These are phyloP conservation scores for Pseudomugil tenellus DNA, from an alignment of 2,797 vertebrate species.

Conservation along the genomic window DNA sequence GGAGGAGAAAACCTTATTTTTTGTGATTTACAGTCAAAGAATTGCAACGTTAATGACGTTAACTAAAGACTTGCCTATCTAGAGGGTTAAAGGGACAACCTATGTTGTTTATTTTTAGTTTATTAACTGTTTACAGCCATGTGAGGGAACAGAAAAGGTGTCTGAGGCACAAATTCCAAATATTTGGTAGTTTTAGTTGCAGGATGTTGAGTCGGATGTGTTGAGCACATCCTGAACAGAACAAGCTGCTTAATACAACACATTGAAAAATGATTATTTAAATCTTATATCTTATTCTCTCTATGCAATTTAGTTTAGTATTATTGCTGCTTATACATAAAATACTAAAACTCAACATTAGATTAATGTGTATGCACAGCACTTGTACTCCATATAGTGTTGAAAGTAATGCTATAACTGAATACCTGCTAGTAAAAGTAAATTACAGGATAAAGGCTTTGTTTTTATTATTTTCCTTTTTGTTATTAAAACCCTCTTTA, in stretches of 20 bases:
- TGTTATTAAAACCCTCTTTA: slow-evolving; percentile 2
- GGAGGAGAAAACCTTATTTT: not conserved
- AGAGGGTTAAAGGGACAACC: slow-evolving; percentile 17
- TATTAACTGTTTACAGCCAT: slow-evolving; percentile 40
- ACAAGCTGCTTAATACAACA: slow-evolving; percentile 46
- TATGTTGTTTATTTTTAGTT: slow-evolving; percentile 10
- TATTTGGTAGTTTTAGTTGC: slow-evolving; percentile 30
- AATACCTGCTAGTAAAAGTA: slow-evolving; percentile 3
- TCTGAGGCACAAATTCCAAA: slow-evolving; percentile 36
- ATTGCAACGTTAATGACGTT: slow-evolving; percentile 14
- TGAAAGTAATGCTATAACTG: slow-evolving; percentile 11
- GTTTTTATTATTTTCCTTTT: not conserved
- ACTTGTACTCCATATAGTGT: slow-evolving; percentile 19
- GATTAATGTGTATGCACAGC: slow-evolving; percentile 8
- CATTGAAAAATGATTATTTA: slow-evolving; percentile 69
- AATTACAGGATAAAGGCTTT: not conserved
- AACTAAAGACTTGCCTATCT: slow-evolving; percentile 13
- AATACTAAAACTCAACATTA: slow-evolving; percentile 23
- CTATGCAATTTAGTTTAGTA: slow-evolving; percentile 54
- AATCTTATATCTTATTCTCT: slow-evolving; percentile 53
- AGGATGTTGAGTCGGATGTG: slow-evolving; percentile 67
- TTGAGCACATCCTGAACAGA: slow-evolving; percentile 76
- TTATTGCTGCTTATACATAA: slow-evolving; percentile 39
- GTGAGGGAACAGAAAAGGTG: slow-evolving; percentile 10
- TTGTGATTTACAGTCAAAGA: slow-evolving; percentile 16